These are phyloP conservation scores for Ormyrus labotus DNA, from an alignment of 2,888 invertebrate genomes.

Conservation along the genomic window DNA sequence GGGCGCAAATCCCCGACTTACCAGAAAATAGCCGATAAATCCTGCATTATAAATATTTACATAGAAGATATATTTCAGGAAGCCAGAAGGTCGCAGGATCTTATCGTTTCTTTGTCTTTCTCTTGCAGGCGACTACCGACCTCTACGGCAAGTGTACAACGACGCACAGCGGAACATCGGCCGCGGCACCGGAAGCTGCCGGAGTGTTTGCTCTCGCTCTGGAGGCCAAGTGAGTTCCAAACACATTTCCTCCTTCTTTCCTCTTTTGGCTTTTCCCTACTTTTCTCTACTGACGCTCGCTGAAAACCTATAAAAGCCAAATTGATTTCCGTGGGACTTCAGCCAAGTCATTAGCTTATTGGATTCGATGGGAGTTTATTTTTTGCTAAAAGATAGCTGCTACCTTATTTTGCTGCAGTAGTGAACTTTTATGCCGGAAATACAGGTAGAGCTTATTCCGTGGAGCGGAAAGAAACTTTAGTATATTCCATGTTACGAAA, in stretches of 20 bases:
- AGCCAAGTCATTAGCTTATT: too few relatives aligned
- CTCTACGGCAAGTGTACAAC: conserved; percentile 99
- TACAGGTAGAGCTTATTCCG: too few relatives aligned
- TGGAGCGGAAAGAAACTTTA: not conserved
- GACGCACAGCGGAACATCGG: conserved; percentile 98
- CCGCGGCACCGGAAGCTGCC: conserved; percentile 99
- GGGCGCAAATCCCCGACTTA: too few relatives aligned
- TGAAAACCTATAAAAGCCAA: conserved; percentile 9
- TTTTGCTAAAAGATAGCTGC: not conserved
- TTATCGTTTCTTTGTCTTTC: not conserved
- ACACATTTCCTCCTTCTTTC: not conserved
- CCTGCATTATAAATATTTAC: not conserved
- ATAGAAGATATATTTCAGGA: too few relatives aligned
- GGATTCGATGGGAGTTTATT: not conserved
- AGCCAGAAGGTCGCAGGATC: not conserved
- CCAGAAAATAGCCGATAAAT: not conserved
- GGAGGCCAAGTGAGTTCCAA: conserved; percentile 91
- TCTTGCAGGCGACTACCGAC: conserved; percentile 92
- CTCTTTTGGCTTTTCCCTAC: not conserved
- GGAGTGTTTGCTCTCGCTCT: conserved; percentile 98
- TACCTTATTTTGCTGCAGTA: not conserved
- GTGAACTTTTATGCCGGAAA: too few relatives aligned
- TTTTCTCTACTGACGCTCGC: too few relatives aligned
- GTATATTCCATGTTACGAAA: not conserved
- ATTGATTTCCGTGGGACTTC: not conserved